A percentile compares a stretch with the other conserved stretches of the same genome.
Evolutionary conservation across 2,888 invertebrate species (phyloP).

Genomic region (Brachyopa scutellaris): DNA sequence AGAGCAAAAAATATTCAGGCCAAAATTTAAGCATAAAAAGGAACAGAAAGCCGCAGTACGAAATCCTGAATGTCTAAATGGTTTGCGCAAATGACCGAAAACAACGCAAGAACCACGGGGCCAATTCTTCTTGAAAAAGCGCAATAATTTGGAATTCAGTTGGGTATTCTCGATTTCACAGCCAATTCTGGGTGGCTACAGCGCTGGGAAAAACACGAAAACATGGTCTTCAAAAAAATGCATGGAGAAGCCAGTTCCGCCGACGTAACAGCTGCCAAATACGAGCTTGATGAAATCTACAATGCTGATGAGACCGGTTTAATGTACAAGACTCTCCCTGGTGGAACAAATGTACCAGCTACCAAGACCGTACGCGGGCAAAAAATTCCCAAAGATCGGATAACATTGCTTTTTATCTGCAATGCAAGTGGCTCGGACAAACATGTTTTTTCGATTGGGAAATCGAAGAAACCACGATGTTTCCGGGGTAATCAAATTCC

Average conservation of each 20-base stretch:
- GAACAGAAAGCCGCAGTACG: neutral
- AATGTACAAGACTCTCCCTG: neutral
- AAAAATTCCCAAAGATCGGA: neutral
- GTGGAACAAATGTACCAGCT: too few species aligned
- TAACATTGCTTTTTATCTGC: neutral
- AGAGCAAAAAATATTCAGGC: neutral
- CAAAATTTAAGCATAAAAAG: neutral
- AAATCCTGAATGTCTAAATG: too few species aligned
- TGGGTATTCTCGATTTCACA: neutral
- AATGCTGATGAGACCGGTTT: neutral
- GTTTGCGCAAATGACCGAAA: neutral
- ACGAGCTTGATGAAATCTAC: neutral
- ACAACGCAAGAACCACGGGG: neutral
- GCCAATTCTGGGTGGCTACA: neutral
- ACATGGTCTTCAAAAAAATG: neutral
- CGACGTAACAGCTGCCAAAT: neutral
- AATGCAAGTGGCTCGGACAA: neutral
- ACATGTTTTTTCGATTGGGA: conserved; percentile 1
- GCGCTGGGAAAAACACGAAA: neutral
- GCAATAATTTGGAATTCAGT: too few species aligned
- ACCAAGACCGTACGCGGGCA: neutral
- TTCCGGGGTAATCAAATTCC: neutral
- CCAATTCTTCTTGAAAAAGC: neutral
- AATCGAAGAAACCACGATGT: neutral
- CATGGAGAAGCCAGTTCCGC: neutral